A percentile compares a stretch with the other conserved stretches of the same genome.
phyloP scores from a whole-genome alignment of 2,888 invertebrate species.

The Asteroscopus sphinx region DNA sequence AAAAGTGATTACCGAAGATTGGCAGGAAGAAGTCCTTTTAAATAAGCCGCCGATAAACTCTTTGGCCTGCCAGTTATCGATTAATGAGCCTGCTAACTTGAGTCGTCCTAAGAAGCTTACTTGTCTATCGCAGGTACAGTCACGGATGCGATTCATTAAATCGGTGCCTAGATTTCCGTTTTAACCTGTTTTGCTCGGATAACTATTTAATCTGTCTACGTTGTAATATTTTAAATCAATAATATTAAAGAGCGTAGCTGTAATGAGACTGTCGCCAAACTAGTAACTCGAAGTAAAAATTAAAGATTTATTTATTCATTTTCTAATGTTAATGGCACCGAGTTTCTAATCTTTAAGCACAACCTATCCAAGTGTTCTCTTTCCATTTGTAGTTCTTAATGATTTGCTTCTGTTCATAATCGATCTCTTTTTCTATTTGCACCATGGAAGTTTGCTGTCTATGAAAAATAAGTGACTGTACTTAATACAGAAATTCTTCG shows the following conservation, averaged over 20 bases:
- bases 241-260: conserved; percentile 37
- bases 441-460: too few species aligned
- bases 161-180: conserved; percentile 83
- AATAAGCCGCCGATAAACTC: conserved; percentile 53
- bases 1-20: conserved; percentile 45
- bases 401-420: too few species aligned
- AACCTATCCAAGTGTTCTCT: background rate
- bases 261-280: conserved; percentile 39
- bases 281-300: conserved; percentile 33
- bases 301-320: too few species aligned
- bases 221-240: conserved; percentile 56
- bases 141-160: conserved; percentile 85
- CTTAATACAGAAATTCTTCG: background rate
- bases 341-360: conserved; percentile 23
- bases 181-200: conserved; percentile 78
- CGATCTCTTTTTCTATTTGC: too few species aligned
- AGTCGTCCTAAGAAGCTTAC: conserved; percentile 57
- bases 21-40: conserved; percentile 55
- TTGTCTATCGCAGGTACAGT: conserved; percentile 68
- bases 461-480: too few species aligned
- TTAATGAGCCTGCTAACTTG: conserved; percentile 67
- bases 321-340: conserved; percentile 38
- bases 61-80: conserved; percentile 56
- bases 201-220: conserved; percentile 63
- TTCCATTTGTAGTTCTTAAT: too few species aligned